Base-by-base conservation (phyloP, 2,888 invertebrate genomes). In the Apamea crenata region DNA sequence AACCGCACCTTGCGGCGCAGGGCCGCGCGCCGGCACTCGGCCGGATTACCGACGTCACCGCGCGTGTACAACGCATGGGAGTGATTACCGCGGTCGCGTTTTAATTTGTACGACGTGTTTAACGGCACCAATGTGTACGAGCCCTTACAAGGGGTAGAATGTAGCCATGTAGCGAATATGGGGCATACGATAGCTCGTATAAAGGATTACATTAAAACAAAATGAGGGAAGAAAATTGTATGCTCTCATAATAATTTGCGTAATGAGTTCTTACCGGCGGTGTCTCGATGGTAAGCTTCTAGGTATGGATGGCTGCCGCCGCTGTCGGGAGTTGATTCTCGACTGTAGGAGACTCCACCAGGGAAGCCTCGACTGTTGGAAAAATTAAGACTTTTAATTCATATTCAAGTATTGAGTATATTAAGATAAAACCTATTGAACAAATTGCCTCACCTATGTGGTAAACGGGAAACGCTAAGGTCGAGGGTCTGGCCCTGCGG, bases 401-500 rank as follows among this genome's bases (percentile, higher is more conserved):
- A 81, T 56, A 80, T 73, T 77, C 69, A 72, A 75, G 36, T 78
- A 50, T 63, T 44, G 59, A 70, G 71, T 69, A 74, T 47, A 76
- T 21, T 66, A 72, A 53, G 25, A 53, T 63, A 50, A 77, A 74
- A 81, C 81, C 88, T 87, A 87, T 83, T 73, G 79, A 83, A 88
- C 71, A 82, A 81, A 88, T 91, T 93, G 94, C 95, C 96, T 96
- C 97, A 98, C 98, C 98, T 98, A 97, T 98, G 98, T 94, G 98
- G 98, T 95, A 98, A 97, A 95, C 98, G 97, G 96, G 98, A 98
- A 91, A 99, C 98, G 96, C 98, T 98, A 95, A 99, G 98, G 97
- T 99, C 99, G 95, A 99, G 97, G 91, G 99, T 99, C 95, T 99
- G 99, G 91, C 99, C 99, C 97, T 99, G 99, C 86, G 99, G 99